Evolutionary conservation across 2,888 invertebrate species (phyloP), one percentile per base, ranked within the genome.

Genomic region (Gonocerus acuteangulatus): DNA sequence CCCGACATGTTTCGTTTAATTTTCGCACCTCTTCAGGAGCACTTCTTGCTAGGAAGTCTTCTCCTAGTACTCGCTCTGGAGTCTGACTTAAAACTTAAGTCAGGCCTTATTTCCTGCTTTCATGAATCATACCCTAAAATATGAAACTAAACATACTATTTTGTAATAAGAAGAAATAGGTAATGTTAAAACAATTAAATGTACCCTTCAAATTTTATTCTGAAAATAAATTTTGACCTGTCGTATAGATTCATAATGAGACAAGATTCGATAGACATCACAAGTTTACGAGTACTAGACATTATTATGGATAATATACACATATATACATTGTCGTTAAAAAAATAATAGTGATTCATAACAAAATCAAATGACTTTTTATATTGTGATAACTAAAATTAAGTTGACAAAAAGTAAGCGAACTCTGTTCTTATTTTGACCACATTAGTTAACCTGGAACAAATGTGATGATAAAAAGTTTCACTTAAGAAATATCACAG

Each of bases 161-260:
- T n/a, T n/a, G n/a, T n/a, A n/a, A n/a, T n/a, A n/a, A n/a, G n/a
- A n/a, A n/a, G n/a, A n/a, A n/a, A n/a, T n/a, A n/a, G n/a, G n/a
- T n/a, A n/a, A n/a, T n/a, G n/a, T n/a, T n/a, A n/a, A n/a, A n/a
- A n/a, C n/a, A n/a, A n/a, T n/a, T n/a, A n/a, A n/a, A n/a, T 9
- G 7, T 18, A 23, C 45, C 57, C 57, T 47, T 47, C 47, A 45
- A 57, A 45, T 57, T 57, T 57, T 57, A 57, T 57, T 57, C 45
- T 18, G 57, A 57, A 57, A 57, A 57, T 57, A 57, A 57, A 57
- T 57, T 57, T 57, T 27, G 42, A 45, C 27, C 15, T 44, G 27
- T 57, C 15, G 6, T 6, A 23, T 15, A 23, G 48, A 48, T 54
- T 44, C 39, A 15, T 23, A 39, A 54, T 23, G 44, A 22, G 39